phyloP scores from a whole-genome alignment of 2,888 invertebrate genomes.

The Oxytorus armatus region DNA sequence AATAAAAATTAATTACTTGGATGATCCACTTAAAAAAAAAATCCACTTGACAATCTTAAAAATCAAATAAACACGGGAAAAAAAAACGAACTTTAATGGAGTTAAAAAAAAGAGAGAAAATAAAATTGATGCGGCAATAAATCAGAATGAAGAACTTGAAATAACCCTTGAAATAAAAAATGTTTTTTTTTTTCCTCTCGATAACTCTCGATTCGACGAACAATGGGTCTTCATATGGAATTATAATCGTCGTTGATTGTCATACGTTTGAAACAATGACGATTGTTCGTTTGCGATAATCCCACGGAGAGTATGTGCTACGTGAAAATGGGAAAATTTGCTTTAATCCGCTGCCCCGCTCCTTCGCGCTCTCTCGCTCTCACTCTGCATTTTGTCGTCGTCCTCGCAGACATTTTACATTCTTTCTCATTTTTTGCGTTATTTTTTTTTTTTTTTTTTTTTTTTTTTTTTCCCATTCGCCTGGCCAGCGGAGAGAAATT shows the following conservation, averaged over 20 bases:
- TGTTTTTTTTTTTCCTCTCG: too few species aligned
- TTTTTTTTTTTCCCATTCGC: not conserved
- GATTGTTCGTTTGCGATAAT: slow-evolving; percentile 56
- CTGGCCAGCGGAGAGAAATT: slow-evolving; percentile 46
- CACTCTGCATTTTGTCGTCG: slow-evolving; percentile 3
- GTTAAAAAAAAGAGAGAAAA: too few species aligned
- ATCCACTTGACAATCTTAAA: too few species aligned
- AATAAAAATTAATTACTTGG: slow-evolving; percentile 2
- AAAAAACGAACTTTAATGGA: too few species aligned
- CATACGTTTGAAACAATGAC: slow-evolving; percentile 55
- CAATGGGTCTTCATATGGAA: not conserved
- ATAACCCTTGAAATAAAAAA: too few species aligned
- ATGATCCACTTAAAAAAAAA: too few species aligned
- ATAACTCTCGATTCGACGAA: slow-evolving; percentile 8
- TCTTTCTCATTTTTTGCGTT: too few species aligned
- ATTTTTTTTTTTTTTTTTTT: not conserved
- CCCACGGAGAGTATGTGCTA: slow-evolving; percentile 35
- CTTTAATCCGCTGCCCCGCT: slow-evolving; percentile 1
- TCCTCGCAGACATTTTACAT: too few species aligned
- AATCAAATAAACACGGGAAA: too few species aligned
- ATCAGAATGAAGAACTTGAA: too few species aligned
- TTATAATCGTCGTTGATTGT: slow-evolving; percentile 50
- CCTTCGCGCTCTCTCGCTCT: too few species aligned
- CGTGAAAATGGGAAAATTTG: slow-evolving; percentile 36
- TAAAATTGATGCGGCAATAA: too few species aligned